These are phyloP conservation scores for Chironomus tepperi DNA, from an alignment of 1,140 invertebrate species.

Conservation along the genomic window DNA sequence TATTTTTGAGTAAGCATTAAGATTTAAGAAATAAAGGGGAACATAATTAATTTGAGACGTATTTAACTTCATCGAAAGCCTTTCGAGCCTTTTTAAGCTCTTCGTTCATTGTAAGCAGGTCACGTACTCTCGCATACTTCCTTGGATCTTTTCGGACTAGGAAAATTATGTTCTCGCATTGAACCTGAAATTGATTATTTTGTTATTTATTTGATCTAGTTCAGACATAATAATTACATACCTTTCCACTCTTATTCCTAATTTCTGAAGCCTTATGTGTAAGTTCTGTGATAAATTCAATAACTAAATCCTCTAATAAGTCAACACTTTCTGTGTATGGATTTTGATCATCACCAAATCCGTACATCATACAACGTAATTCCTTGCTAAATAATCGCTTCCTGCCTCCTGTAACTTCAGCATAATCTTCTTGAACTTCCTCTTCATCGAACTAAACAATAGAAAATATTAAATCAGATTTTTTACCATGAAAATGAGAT, in stretches of 20 bases:
- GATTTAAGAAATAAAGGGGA: not conserved
- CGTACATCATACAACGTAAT: conserved; percentile 98
- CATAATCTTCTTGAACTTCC: conserved; percentile 53
- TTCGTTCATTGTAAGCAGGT: conserved; percentile 97
- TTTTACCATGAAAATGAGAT: not conserved
- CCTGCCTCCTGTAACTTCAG: conserved; percentile 57
- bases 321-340: conserved; percentile 99
- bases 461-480: not conserved
- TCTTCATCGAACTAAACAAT: conserved; percentile 49
- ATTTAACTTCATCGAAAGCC: conserved; percentile 99
- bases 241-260: conserved; percentile 56
- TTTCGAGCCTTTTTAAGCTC: conserved; percentile 97
- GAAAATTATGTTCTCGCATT: conserved; percentile 91
- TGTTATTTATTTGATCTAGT: too few species aligned
- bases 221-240: too few species aligned
- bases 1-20: not conserved
- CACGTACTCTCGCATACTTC: conserved; percentile 97
- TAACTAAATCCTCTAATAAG: conserved; percentile 92
- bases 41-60: conserved; percentile 41
- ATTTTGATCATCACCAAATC: conserved; percentile 99
- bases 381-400: conserved; percentile 85
- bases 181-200: too few species aligned
- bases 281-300: conserved; percentile 96
- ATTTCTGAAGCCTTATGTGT: conserved; percentile 88
- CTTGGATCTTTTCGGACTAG: conserved; percentile 93